A percentile compares a stretch with the other conserved stretches of the same genome.
These are phyloP conservation scores for Poicephalus gulielmi DNA, from an alignment of 2,113 vertebrate species.

Conservation along the genomic window DNA sequence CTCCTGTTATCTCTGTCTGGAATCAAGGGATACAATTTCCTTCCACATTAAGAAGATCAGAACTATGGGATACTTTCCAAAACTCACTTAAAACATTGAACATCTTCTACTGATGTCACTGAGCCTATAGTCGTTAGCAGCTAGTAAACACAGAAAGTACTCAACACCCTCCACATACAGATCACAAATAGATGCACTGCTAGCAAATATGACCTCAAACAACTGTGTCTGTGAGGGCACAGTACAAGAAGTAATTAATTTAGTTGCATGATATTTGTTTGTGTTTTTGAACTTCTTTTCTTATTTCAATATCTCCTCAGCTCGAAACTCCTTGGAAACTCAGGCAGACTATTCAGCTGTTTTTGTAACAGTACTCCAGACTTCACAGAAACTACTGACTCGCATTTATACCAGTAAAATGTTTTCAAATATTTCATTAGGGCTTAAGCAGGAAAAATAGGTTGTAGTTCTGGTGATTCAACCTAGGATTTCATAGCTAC, in stretches of 20 bases:
- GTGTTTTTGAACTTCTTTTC: not conserved
- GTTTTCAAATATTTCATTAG: conserved; percentile 27
- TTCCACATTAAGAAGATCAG: not conserved
- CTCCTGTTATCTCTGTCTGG: not conserved
- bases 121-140: not conserved
- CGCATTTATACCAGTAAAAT: not conserved
- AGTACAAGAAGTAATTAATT: not conserved
- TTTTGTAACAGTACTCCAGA: not conserved
- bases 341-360: not conserved
- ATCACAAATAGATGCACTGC: not conserved
- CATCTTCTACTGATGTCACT: not conserved
- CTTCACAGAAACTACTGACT: conserved; percentile 41
- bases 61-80: not conserved
- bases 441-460: conserved; percentile 25
- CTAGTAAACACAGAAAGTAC: not conserved
- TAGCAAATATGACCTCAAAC: not conserved
- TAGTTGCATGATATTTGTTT: not conserved
- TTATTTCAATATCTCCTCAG: not conserved
- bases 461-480: conserved; percentile 30
- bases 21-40: not conserved
- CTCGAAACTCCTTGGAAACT: not conserved
- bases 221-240: not conserved
- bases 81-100: not conserved
- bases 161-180: not conserved
- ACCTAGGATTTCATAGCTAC: conserved; percentile 25